phyloP scores from a whole-genome alignment of 2,113 vertebrate species.

The Perca flavescens region DNA sequence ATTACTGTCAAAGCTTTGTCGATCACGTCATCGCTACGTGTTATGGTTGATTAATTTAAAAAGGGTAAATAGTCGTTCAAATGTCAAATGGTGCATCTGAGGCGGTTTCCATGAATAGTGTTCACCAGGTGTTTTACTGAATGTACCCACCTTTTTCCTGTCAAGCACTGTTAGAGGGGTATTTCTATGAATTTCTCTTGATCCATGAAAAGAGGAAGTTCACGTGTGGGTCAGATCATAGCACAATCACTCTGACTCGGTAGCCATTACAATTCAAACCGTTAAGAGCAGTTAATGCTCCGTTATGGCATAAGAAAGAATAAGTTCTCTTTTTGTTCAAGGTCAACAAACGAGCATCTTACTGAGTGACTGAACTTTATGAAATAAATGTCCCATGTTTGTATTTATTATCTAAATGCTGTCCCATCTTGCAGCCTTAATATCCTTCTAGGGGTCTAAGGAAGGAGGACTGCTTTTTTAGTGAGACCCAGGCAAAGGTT shows the following conservation, averaged over 20 bases:
- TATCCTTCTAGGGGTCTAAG: conserved; percentile 76
- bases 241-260: conserved; percentile 37
- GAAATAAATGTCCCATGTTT: conserved; percentile 42
- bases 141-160: conserved; percentile 62
- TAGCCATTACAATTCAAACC: conserved; percentile 19
- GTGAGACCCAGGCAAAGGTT: conserved; percentile 79
- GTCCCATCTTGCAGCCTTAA: conserved; percentile 64
- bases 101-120: conserved; percentile 58
- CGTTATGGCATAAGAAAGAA: conserved; percentile 6
- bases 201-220: conserved; percentile 82
- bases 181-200: conserved; percentile 81
- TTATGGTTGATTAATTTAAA: conserved; percentile 34
- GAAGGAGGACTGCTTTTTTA: conserved; percentile 78
- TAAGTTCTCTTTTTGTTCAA: conserved; percentile 43
- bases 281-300: conserved; percentile 40
- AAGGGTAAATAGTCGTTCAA: conserved; percentile 21
- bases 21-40: conserved; percentile 22
- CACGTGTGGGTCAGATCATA: conserved; percentile 34
- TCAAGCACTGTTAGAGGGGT: conserved; percentile 49
- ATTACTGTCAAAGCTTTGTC: conserved; percentile 31
- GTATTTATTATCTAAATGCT: conserved; percentile 67
- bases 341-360: conserved; percentile 28
- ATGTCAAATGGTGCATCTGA: conserved; percentile 33
- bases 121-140: conserved; percentile 59
- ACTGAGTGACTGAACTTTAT: conserved; percentile 5